Conservation (phyloP, 2,888 invertebrate genomes). For the Watsonalla cultraria region DNA sequence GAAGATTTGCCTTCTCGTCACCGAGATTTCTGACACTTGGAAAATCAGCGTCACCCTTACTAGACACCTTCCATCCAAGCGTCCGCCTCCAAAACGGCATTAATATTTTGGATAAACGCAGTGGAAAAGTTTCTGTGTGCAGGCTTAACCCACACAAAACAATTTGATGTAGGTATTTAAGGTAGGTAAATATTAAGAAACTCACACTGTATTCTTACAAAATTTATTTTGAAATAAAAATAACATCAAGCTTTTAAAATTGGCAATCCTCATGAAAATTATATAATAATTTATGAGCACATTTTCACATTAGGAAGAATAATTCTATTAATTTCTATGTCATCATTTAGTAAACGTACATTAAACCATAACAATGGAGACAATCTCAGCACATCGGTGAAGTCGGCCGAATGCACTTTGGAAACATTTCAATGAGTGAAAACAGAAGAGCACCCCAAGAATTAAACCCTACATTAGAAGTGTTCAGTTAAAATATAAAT, state of each 20-base stretch:
- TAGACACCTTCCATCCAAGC: no score
- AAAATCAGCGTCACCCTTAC: no score
- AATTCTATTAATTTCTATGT: slow-evolving; percentile 31
- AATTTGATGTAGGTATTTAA: slow-evolving; percentile 14
- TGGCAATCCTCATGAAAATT: slow-evolving; percentile 68
- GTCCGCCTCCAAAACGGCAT: no score
- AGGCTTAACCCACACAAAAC: no score
- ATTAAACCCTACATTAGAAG: slow-evolving; percentile 18
- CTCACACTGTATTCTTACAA: slow-evolving; percentile 44
- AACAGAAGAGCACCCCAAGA: slow-evolving; percentile 21
- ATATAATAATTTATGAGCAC: slow-evolving; percentile 71
- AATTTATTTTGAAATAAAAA: slow-evolving; percentile 75
- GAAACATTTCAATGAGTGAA: slow-evolving; percentile 12
- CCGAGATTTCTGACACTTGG: no score
- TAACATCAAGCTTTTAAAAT: slow-evolving; percentile 76
- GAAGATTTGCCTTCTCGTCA: no score
- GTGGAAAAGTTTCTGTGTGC: no score
- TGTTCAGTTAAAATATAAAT: slow-evolving; percentile 17
- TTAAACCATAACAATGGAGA: slow-evolving; percentile 41
- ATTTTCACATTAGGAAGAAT: slow-evolving; percentile 66
- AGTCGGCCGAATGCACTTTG: slow-evolving; percentile 13
- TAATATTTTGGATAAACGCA: no score
- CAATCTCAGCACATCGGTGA: slow-evolving; percentile 32
- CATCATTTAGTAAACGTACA: slow-evolving; percentile 33
- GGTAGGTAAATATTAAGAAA: slow-evolving; percentile 6